Base-by-base conservation (phyloP, 1,140 invertebrate species). In the Mercenaria mercenaria region DNA sequence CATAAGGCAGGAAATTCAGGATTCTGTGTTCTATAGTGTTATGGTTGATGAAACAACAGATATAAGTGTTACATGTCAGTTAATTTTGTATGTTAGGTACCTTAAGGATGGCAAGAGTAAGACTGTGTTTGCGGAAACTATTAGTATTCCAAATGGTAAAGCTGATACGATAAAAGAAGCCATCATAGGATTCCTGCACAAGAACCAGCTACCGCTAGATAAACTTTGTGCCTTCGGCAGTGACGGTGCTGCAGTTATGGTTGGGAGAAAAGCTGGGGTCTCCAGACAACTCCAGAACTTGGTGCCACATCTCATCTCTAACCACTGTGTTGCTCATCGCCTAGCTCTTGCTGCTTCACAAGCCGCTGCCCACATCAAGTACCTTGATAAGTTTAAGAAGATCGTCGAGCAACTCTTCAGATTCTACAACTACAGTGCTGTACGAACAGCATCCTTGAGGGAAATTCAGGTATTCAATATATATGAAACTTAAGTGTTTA, bases 261-360 rank as follows among this genome's bases (percentile, higher is more conserved):
- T 47, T 1, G 88, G 83, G 0, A 20, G 26, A 11, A 79, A 47
- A 34, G 32, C 8, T 79, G 81, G 82, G 72, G 84, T 90, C n/a
- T 67, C n/a, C 41, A 79, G 79, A 20, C 23, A 82, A 32, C 43
- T 90, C 11, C 87, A 34, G 79, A 43, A 76, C n/a, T 20, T 61
- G 1, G 43, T 61, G 1, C 81, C 43, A n/a, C 23, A 29, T n/a
- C 23, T 86, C 34, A 50, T 87, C 11, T 20, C 29, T 1, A n/a
- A 84, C 11, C 85, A 91, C 43, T 91, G 84, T 84, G 41, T 87
- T n/a, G 81, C 86, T 13, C 90, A 91, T 47, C 47, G 86, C 0
- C 74, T 90, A 23, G 43, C 74, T 18, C 50, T 86, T 0, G 84
- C 34, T 61, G 43, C 26, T 59, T 3, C 8, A 11, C 67, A 76